A percentile compares a stretch with the other conserved stretches of the same genome.
Conservation (phyloP, 2,797 vertebrate species). For the Acanthornis magna region DNA sequence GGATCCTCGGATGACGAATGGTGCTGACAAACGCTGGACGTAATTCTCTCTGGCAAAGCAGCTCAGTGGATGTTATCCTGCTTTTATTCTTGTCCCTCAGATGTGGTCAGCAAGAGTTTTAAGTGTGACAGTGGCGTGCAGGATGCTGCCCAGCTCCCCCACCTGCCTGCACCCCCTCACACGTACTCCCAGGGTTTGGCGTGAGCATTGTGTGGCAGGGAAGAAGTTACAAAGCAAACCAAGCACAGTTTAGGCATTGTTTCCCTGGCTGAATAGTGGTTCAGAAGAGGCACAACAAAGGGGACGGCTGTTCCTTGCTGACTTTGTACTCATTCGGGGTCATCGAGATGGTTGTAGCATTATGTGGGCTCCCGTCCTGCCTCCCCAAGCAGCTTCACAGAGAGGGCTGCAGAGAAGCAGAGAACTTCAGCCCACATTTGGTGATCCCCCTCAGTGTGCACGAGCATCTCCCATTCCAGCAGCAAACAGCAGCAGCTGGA, state of each 20-base stretch:
- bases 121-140: not conserved
- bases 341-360: not conserved
- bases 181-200: fast-evolving
- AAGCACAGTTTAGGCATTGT: slow-evolving; percentile 6
- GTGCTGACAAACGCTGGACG: not conserved
- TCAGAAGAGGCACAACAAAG: slow-evolving; percentile 4
- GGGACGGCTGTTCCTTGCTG: not conserved
- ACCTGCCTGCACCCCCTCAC: not conserved
- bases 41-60: not conserved
- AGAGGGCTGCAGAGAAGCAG: not conserved
- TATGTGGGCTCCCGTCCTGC: not conserved
- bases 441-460: fast-evolving
- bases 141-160: not conserved
- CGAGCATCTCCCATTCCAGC: fast-evolving
- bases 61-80: not conserved
- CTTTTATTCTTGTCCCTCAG: not conserved
- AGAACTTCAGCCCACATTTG: not conserved
- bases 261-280: not conserved
- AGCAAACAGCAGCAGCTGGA: not conserved
- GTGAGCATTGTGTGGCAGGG: not conserved
- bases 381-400: fast-evolving
- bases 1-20: not conserved
- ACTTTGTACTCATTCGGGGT: not conserved
- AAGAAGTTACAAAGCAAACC: not conserved
- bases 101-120: not conserved